Base-by-base conservation (phyloP, 2,113 vertebrate genomes). In the Tretioscincus oriximinensis region DNA sequence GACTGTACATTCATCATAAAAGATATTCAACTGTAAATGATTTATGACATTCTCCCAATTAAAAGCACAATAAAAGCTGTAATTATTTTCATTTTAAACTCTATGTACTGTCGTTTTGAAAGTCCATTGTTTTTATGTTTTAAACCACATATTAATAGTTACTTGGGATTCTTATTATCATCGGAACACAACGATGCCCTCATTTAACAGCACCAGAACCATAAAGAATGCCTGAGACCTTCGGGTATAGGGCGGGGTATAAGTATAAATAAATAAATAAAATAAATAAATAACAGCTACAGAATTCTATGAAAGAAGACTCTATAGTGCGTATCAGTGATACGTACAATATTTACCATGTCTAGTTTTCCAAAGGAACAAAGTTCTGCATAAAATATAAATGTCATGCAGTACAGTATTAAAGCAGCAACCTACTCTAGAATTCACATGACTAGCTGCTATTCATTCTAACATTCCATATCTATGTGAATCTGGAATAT, bases 401-500 rank as follows among this genome's bases (percentile, higher is more conserved):
- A 69, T 79, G 82, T 85, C 87, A 85, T 16, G 77, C 10, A 2
- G 78, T 73, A 73, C n/a, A 2, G 9, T 2, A 83, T 71, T 21
- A 67, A 80, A 76, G 64, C 66, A 29, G 9, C 35, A 87, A 81
- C 87, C 79, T 69, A 81, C 88, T 87, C 60, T 4, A 41, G 49
- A 1, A 67, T 78, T 83, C 91, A 81, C 80, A 88, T 82, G 84
- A 87, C 65, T 85, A 83, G 81, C 77, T 45, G 31, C 88, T 73
- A 88, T 88, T 89, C 89, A 90, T 85, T 54, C 77, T 83, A 90
- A 90, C 88, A 91, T 88, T 86, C 90, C 83, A 49, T 0, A 18
- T 60, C 85, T 28, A 77, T 61, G 65, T 51, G 41, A 51, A 88
- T 83, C 79, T 77, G 78, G 73, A 28, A 54, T 60, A 87, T 84